Conservation (phyloP, 64 coral and sea anemone genomes). For the Montipora foliosa region DNA sequence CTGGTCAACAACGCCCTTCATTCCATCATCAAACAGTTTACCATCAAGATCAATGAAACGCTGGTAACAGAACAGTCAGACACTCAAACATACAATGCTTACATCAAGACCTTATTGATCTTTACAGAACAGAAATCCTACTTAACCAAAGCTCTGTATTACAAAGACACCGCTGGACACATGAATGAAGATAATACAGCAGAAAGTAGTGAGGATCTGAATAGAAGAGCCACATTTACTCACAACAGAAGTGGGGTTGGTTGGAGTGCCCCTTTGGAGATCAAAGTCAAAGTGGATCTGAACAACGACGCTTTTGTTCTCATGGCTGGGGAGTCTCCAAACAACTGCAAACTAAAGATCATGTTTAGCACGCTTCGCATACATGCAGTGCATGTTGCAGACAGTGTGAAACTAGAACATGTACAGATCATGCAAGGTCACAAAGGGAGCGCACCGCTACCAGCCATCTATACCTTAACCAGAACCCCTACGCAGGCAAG, state of each 20-base stretch:
- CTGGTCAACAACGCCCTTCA: conserved; percentile 53
- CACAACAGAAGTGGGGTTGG: conserved; percentile 19
- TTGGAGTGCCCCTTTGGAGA: conserved; percentile 22
- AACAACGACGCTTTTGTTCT: not conserved
- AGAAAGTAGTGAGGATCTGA: no score
- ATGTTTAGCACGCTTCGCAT: not conserved
- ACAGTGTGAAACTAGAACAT: not conserved
- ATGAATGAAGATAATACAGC: not conserved
- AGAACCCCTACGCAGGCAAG: conserved; percentile 20
- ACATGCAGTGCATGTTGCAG: not conserved
- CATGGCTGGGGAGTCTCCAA: not conserved
- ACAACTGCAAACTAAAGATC: not conserved
- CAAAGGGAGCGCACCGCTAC: not conserved
- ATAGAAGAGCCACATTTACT: not conserved
- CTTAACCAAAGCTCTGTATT: conserved; percentile 17
- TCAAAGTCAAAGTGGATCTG: conserved; percentile 7
- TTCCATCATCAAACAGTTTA: conserved; percentile 64
- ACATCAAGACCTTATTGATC: conserved; percentile 50
- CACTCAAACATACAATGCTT: conserved; percentile 7
- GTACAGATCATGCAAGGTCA: not conserved
- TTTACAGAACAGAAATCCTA: conserved; percentile 40
- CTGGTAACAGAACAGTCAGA: conserved; percentile 36
- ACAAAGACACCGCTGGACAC: conserved; percentile 48
- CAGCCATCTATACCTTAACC: not conserved
- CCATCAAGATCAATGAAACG: conserved; percentile 62